Evolutionary conservation across 2,888 invertebrate genomes (phyloP).

Genomic region (Drosophila peninsularis): DNA sequence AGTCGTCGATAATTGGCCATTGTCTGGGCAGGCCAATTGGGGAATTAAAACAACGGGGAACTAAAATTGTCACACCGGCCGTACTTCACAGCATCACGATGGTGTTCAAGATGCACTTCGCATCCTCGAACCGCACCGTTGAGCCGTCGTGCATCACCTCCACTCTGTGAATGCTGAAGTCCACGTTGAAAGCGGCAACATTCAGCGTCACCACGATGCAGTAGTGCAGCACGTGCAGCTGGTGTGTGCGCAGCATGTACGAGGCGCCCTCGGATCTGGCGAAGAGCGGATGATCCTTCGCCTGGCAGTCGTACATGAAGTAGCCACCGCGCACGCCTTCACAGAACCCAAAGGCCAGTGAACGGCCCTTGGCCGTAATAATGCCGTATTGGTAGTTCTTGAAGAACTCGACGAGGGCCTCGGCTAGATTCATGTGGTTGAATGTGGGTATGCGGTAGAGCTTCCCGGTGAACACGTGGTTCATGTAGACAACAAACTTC

Average conservation of each 20-base stretch:
- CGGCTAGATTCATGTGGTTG: constrained; percentile 87
- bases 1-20: background rate
- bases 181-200: constrained; percentile 86
- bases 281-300: constrained; percentile 87
- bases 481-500: constrained; percentile 86
- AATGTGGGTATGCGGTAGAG: constrained; percentile 85
- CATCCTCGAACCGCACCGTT: constrained; percentile 51
- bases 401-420: constrained; percentile 87
- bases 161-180: constrained; percentile 85
- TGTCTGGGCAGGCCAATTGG: background rate
- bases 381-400: constrained; percentile 86
- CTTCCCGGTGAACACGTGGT: constrained; percentile 87
- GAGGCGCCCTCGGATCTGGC: constrained; percentile 86
- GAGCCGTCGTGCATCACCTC: constrained; percentile 64
- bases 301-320: constrained; percentile 89
- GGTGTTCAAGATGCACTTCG: constrained; percentile 39
- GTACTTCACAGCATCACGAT: constrained; percentile 14
- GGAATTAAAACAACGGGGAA: background rate
- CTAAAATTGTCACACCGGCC: background rate
- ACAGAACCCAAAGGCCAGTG: constrained; percentile 86
- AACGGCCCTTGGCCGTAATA: constrained; percentile 86
- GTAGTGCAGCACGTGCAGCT: constrained; percentile 87
- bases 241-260: constrained; percentile 87
- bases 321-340: constrained; percentile 85
- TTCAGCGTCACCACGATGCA: constrained; percentile 87